Base-by-base conservation (phyloP, 2,113 vertebrate species). In the Mus pahari region DNA sequence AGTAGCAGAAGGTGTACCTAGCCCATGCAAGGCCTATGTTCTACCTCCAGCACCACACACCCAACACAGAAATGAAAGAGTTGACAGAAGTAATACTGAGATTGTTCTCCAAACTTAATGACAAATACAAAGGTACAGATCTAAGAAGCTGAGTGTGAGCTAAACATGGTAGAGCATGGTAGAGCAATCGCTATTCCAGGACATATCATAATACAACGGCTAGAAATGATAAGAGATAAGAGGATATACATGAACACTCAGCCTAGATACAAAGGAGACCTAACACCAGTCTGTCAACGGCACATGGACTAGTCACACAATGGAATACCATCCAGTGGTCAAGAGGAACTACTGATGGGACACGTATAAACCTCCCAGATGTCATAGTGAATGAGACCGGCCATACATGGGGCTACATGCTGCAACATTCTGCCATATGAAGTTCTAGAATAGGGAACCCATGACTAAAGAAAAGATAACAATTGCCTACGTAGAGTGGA, bases 161-260 rank as follows among this genome's bases (percentile, higher is more conserved):
- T 74, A 89, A 79, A 1, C 79, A 94, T 58, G 45, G 70, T n/a
- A 92, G 91, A 86, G n/a, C n/a, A n/a, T n/a, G n/a, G n/a, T 4
- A 83, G 13, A 92, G 83, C 66, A 66, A 55, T 28, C 16, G 66
- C 6, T 77, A 26, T 28, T 31, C 45, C 17, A 90, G 55, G 12
- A 7, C 22, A 36, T 9, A 33, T 64, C 71, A 86, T 78, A 26
- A 79, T 70, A 31, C 93, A 93, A n/a, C 20, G 62, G 24, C 42
- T 58, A 87, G 81, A 78, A 86, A 24, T 42, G 1, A 84, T 7
- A 90, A 90, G 16, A 70, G 22, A 84, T 14, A 86, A 86, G 73
- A 74, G 16, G 74, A 31, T 83, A 3, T 2, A n/a, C 66, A 79
- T 28, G 60, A 87, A 79, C 66, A 33, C 90, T 53, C 45, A 42